Conservation (phyloP, 2,113 vertebrate genomes). For the Microtus pennsylvanicus region DNA sequence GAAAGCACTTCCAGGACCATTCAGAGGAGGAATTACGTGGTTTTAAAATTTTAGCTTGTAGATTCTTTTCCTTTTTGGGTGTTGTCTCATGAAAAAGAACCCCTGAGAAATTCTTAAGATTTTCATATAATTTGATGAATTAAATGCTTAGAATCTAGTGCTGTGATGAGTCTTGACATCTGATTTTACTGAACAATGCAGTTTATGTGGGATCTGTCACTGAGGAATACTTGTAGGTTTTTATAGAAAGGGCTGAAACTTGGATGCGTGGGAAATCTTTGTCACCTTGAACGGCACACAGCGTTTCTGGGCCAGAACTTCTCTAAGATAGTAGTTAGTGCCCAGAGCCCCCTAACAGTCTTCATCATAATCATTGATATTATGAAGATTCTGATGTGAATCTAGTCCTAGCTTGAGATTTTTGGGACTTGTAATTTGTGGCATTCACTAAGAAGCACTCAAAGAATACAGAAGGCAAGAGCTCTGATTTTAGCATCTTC, state of each 20-base stretch:
- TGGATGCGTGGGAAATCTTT: not conserved
- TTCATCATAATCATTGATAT: not conserved
- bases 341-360: not conserved
- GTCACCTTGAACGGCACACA: not conserved
- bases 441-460: not conserved
- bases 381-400: not conserved
- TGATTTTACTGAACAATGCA: not conserved
- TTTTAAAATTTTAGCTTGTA: conserved; percentile 37
- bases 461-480: not conserved
- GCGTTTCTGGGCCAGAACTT: not conserved
- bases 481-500: not conserved
- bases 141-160: not conserved
- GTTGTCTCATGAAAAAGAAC: conserved; percentile 7
- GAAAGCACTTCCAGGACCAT: not conserved
- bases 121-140: conserved; percentile 35
- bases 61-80: conserved; percentile 15
- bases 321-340: not conserved
- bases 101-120: not conserved
- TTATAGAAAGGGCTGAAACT: not conserved
- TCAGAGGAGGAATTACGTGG: not conserved
- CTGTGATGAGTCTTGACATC: not conserved
- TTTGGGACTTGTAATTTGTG: not conserved
- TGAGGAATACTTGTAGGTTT: conserved; percentile 10
- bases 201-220: not conserved
- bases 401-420: not conserved